Evolutionary conservation across 2,113 vertebrate species (phyloP).

Genomic region (Neoarius graeffei): DNA sequence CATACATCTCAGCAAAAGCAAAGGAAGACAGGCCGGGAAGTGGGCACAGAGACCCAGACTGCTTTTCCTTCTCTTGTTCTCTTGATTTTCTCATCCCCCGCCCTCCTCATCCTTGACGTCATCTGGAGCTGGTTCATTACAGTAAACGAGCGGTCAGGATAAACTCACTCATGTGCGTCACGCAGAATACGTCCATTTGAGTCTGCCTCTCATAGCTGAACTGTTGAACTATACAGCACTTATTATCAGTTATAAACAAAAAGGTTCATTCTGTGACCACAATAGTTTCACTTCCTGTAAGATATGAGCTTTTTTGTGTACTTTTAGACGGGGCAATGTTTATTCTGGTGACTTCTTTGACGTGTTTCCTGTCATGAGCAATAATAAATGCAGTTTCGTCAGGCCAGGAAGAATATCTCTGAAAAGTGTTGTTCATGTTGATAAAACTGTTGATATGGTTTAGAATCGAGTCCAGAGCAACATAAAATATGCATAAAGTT

Average conservation of each 20-base stretch:
- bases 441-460: background rate
- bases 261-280: background rate
- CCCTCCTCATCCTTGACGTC: slow-evolving; percentile 34
- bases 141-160: slow-evolving; percentile 5
- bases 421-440: slow-evolving; percentile 9
- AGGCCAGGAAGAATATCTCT: background rate
- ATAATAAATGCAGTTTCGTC: background rate
- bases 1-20: slow-evolving; percentile 17
- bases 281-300: background rate
- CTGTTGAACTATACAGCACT: background rate
- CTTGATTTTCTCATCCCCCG: background rate
- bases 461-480: background rate
- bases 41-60: slow-evolving; percentile 6
- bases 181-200: background rate
- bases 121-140: slow-evolving; percentile 19
- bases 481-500: background rate
- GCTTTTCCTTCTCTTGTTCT: slow-evolving; percentile 14
- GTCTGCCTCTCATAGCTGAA: background rate
- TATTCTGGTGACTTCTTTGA: background rate
- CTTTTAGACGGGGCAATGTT: background rate
- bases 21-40: slow-evolving; percentile 28
- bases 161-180: slow-evolving; percentile 1
- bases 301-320: background rate
- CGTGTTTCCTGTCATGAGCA: background rate
- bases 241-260: background rate